These are phyloP conservation scores for Dufourea novaeangliae DNA, from an alignment of 1,140 invertebrate species.

Conservation along the genomic window DNA sequence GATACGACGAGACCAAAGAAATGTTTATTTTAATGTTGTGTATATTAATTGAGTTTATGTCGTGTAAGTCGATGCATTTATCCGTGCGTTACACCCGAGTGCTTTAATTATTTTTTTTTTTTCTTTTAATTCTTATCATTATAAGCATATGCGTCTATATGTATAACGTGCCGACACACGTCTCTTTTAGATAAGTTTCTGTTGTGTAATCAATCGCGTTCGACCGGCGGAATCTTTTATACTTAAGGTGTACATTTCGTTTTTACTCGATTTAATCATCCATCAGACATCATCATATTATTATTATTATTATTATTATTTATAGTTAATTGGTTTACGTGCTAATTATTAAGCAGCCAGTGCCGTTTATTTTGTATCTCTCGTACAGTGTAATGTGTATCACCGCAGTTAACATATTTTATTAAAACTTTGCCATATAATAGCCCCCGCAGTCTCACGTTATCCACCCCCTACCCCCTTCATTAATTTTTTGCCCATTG, in stretches of 20 bases:
- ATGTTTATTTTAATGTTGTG: conserved; percentile 69
- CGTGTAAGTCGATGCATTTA: conserved; percentile 55
- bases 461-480: conserved; percentile 8
- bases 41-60: conserved; percentile 69
- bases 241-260: conserved; percentile 57
- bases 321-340: conserved; percentile 59
- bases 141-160: conserved; percentile 38
- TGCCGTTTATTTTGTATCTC: conserved; percentile 70
- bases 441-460: conserved; percentile 54
- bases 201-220: conserved; percentile 35
- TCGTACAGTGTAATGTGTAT: conserved; percentile 66
- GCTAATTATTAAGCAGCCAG: conserved; percentile 60
- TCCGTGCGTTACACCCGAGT: conserved; percentile 55
- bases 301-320: conserved; percentile 55
- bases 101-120: conserved; percentile 67
- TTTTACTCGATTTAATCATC: conserved; percentile 48
- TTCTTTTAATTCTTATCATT: conserved; percentile 55
- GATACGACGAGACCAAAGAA: conserved; percentile 60
- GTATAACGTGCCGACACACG: conserved; percentile 7
- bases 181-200: conserved; percentile 30
- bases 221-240: conserved; percentile 49
- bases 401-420: conserved; percentile 70
- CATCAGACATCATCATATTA: conserved; percentile 49
- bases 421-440: conserved; percentile 76
- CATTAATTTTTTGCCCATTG: background rate